Conservation (phyloP, 2,113 vertebrate genomes). For the Apaloderma vittatum region DNA sequence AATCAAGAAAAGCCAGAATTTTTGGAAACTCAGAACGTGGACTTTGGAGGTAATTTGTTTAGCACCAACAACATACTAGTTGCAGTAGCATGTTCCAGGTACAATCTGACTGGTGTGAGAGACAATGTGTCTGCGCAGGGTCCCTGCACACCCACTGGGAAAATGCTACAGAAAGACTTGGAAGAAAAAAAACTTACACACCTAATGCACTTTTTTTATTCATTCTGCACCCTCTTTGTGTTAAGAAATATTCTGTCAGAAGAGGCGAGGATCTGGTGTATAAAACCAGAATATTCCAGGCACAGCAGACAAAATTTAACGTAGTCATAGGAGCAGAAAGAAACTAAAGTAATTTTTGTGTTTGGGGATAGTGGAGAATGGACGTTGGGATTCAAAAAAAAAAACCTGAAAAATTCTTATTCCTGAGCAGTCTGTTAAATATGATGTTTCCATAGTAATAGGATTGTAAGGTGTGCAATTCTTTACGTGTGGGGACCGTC, state of each 20-base stretch:
- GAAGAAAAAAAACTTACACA: neutral
- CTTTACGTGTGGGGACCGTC: neutral
- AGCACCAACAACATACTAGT: neutral
- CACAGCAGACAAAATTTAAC: neutral
- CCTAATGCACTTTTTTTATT: neutral
- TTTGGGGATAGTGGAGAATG: neutral
- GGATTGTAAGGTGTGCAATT: neutral
- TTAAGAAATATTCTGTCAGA: neutral
- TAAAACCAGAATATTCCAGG: neutral
- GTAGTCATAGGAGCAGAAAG: neutral
- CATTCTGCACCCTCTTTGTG: neutral
- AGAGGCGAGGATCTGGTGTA: neutral
- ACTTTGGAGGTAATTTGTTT: neutral
- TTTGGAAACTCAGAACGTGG: neutral
- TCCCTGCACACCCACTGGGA: neutral
- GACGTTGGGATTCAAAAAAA: neutral
- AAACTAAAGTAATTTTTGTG: neutral
- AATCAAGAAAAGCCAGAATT: neutral
- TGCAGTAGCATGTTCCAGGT: neutral
- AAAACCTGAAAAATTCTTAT: neutral
- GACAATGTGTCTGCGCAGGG: accelerated
- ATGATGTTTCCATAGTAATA: neutral
- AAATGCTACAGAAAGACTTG: neutral
- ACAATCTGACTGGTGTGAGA: neutral
- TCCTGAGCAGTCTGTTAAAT: neutral